phyloP scores from a whole-genome alignment of 2,113 vertebrate species.

The Falco punctatus region DNA sequence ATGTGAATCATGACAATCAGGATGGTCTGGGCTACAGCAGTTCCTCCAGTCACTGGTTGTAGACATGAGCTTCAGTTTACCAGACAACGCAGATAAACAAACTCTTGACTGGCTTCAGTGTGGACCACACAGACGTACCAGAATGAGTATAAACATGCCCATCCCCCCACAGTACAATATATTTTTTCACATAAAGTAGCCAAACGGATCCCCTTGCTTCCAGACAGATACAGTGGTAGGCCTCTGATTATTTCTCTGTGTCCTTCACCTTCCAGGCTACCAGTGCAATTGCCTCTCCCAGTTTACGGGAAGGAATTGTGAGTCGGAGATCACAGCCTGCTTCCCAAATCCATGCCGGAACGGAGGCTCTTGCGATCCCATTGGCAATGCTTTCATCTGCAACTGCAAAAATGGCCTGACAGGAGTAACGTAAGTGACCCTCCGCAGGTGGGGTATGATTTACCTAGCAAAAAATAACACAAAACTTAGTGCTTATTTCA shows the following conservation, averaged over 20 bases:
- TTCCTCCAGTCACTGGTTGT: not conserved
- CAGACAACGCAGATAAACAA: not conserved
- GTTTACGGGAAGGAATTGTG: slow-evolving; percentile 93
- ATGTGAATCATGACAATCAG: not conserved
- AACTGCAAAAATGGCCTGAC: slow-evolving; percentile 91
- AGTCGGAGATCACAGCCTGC: slow-evolving; percentile 92
- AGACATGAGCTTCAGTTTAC: not conserved
- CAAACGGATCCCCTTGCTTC: not conserved
- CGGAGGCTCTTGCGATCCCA: slow-evolving; percentile 87
- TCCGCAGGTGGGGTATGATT: not conserved
- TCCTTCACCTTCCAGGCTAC: slow-evolving; percentile 80
- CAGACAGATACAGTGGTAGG: not conserved
- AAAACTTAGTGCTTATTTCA: not conserved
- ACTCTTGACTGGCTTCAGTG: not conserved
- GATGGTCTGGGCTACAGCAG: not conserved
- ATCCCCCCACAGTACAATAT: not conserved
- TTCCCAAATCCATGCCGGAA: slow-evolving; percentile 94
- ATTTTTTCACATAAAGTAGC: not conserved
- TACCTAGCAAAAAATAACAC: not conserved
- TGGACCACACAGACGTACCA: not conserved
- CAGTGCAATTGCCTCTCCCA: slow-evolving; percentile 89
- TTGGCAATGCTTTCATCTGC: slow-evolving; percentile 93
- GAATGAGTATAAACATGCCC: not conserved
- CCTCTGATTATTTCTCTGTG: slow-evolving; percentile 47
- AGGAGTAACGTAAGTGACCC: slow-evolving; percentile 88